Evolutionary conservation across 2,888 invertebrate species (phyloP).

Genomic region (Epistrophe eligans): DNA sequence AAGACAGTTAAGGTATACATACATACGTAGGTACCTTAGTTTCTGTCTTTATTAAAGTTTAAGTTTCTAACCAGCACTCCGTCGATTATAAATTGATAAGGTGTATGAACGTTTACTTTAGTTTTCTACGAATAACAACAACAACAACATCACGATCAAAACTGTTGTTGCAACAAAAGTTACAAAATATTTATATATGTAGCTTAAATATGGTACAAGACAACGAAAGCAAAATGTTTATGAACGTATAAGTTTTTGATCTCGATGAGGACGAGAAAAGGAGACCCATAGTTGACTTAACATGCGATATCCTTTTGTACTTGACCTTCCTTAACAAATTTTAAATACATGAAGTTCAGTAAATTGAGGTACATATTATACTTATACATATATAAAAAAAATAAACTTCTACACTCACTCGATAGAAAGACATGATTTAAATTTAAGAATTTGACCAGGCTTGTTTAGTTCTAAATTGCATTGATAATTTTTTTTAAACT

Average conservation of each 20-base stretch:
- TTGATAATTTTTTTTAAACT: too few relatives aligned
- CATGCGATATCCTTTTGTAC: constrained; percentile 68
- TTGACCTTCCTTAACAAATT: constrained; percentile 68
- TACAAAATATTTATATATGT: constrained; percentile 25
- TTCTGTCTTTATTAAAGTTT: background rate
- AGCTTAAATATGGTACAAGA: constrained; percentile 23
- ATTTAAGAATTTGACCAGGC: background rate
- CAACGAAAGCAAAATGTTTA: constrained; percentile 44
- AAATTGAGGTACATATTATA: constrained; percentile 40
- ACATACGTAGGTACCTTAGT: background rate
- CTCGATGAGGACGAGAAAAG: background rate
- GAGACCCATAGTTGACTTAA: constrained; percentile 57
- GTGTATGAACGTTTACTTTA: background rate
- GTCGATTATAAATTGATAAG: constrained; percentile 31
- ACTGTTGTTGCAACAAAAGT: constrained; percentile 46
- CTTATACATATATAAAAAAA: background rate
- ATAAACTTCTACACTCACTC: background rate
- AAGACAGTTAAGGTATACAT: background rate
- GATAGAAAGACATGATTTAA: constrained; percentile 22
- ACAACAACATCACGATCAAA: constrained; percentile 35
- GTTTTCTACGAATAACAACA: constrained; percentile 43
- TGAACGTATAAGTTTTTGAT: background rate
- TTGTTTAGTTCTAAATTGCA: background rate
- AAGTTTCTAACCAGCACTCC: constrained; percentile 7
- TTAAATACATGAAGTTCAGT: constrained; percentile 58